Evolutionary conservation across 2,797 vertebrate genomes (phyloP), one percentile per base, ranked within the genome.

Genomic region (Heteromormyrus szaboi): DNA sequence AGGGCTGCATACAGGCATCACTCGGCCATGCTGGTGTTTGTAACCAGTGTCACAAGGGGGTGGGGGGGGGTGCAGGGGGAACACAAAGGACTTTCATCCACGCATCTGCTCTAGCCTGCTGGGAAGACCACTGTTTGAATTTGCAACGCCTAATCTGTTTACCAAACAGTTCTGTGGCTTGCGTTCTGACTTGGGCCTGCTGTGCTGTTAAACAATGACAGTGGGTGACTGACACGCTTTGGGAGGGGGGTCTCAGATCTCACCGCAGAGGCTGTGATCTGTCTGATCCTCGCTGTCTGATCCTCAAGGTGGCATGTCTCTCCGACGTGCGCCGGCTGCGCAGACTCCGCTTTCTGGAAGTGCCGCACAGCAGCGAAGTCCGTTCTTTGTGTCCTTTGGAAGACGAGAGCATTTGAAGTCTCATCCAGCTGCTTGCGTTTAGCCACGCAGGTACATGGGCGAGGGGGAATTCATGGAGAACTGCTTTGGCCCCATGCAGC

Each of bases 91-190:
- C 22, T 87, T 87, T 87, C 41, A 50, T n/a, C 44, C 12, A 17
- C 11, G 41, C 46, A 72, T 72, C 59, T 53, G 81, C 44, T 25
- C 56, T 22, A 44, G 79, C 54, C 54, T 37, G 54, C 41, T 56
- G 87, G 76, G 29, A 50, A 56, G 88, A 48, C 37, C 81, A 37
- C 53, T 62, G 62, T 87, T 89, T 88, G 72, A 25, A 88, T 83
- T 88, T 56, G 48, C 72, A 83, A 81, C 88, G 85, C 50, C 53
- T 84, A 48, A 59, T 12, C 85, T 87, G 68, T 89, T 87, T 89
- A 87, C 50, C 50, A 87, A 53, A 81, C 89, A 87, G 19, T 54
- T 33, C 33, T 25, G 65, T 54, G 46, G 29, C 41, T 89, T 8
- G 4, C 4, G 50, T 79, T 81, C 85, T 51, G 76, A 33, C 65